Base-by-base conservation (phyloP, 2,113 vertebrate species). In the Xiphophorus maculatus region DNA sequence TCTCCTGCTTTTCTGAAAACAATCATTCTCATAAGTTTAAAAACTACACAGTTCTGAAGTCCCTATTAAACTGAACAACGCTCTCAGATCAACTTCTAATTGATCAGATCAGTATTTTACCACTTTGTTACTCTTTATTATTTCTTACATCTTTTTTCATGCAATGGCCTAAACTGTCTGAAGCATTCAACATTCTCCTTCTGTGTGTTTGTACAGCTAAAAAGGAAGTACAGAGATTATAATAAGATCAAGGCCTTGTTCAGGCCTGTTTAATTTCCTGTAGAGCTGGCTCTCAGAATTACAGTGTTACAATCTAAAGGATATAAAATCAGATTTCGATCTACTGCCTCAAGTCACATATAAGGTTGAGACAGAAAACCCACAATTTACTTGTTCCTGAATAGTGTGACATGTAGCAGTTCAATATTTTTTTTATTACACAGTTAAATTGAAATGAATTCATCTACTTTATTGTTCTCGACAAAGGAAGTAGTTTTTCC, bases 231-330 rank as follows among this genome's bases (percentile, higher is more conserved):
- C 48, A 54, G 17, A 58, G 3, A 67, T 6, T 61, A 71, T 54
- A 28, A 70, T 28, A n/a, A 62, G 61, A 27, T 25, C 22, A 11
- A 4, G 32, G 1, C 13, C 69, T 63, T n/a, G 19, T 65, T 13
- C 44, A 2, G n/a, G 13, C 14, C 37, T 11, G 15, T 72, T 73
- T 19, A 30, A 70, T 66, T 73, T 66, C 17, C 51, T 80, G 65
- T 40, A 19, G 14, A 27, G 7, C 14, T 51, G 5, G 3, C 5
- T 25, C n/a, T 58, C n/a, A n/a, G n/a, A 32, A 64, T 70, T 51
- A 42, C 2, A 28, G 27, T 62, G 35, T 27, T 44, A 27, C 30
- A 27, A 66, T 42, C 28, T 44, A 17, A 33, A 19, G 14, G 48
- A 67, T 1, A 40, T 40, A 48, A 60, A 17, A 28, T n/a, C 7